These are phyloP conservation scores for Otis tarda DNA, from an alignment of 2,113 vertebrate genomes.

Conservation along the genomic window DNA sequence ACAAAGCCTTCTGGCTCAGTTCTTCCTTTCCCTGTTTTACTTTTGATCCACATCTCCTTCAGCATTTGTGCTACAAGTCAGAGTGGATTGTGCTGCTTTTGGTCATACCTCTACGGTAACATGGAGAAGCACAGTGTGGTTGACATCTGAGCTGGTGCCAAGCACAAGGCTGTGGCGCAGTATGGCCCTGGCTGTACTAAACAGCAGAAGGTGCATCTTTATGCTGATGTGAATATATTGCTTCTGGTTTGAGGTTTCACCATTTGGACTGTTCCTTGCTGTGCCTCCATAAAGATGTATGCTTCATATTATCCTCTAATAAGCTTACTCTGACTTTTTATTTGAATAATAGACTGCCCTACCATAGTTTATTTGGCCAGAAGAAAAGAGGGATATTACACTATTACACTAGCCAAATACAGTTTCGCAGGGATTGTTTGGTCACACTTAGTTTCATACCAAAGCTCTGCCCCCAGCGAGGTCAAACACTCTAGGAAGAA, in stretches of 20 bases:
- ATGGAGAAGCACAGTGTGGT: neutral
- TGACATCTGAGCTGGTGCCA: neutral
- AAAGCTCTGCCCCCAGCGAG: neutral
- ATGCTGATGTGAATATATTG: neutral
- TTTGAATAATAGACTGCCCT: neutral
- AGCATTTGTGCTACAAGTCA: neutral
- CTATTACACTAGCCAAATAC: neutral
- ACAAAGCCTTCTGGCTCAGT: neutral
- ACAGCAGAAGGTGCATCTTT: neutral
- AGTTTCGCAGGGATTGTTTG: neutral
- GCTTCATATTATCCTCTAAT: neutral
- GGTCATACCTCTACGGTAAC: accelerated
- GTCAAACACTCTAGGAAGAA: neutral
- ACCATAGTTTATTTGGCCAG: neutral
- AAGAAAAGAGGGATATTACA: neutral
- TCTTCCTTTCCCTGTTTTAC: neutral
- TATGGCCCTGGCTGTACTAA: neutral
- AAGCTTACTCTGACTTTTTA: neutral
- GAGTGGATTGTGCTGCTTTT: neutral
- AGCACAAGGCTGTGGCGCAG: neutral
- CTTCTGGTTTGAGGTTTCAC: neutral
- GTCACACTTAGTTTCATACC: neutral
- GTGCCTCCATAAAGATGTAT: neutral
- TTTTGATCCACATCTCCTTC: neutral
- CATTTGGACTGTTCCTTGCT: neutral